Evolutionary conservation across 1,140 invertebrate species (phyloP).

Genomic region (Caenorhabditis brenneri): DNA sequence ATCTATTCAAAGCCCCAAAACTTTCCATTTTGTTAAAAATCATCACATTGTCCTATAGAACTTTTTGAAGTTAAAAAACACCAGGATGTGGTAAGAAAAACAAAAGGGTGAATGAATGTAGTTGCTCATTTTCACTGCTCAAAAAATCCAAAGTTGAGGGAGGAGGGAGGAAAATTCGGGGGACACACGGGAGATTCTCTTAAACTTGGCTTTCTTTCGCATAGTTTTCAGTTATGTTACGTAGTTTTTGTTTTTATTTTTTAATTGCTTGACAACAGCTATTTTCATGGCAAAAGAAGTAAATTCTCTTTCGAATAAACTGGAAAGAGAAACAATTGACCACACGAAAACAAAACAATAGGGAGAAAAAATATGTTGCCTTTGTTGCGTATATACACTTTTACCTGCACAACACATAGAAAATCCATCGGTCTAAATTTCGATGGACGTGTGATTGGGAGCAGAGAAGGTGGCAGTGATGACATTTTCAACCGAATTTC

Average conservation of each 20-base stretch:
- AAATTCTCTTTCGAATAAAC: background rate
- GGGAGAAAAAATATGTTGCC: background rate
- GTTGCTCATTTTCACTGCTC: slow-evolving; percentile 24
- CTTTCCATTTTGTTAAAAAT: background rate
- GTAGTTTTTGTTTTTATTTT: background rate
- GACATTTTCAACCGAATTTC: background rate
- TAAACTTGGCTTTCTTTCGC: background rate
- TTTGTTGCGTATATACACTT: background rate
- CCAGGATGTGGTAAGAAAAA: background rate
- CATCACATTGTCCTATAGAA: background rate
- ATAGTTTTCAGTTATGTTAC: too few relatives aligned
- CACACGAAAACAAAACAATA: slow-evolving; percentile 35
- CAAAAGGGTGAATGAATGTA: background rate
- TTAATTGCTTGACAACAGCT: background rate
- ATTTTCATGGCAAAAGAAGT: slow-evolving; percentile 6
- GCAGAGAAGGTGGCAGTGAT: background rate
- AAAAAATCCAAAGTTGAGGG: background rate
- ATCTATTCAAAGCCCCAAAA: background rate
- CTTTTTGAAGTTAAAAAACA: background rate
- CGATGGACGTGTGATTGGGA: background rate
- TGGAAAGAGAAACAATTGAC: background rate
- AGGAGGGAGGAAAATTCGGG: background rate
- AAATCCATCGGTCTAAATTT: background rate
- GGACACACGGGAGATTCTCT: background rate
- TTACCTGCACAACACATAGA: slow-evolving; percentile 28